phyloP scores from a whole-genome alignment of 2,888 invertebrate species.

The Watsonalla cultraria region DNA sequence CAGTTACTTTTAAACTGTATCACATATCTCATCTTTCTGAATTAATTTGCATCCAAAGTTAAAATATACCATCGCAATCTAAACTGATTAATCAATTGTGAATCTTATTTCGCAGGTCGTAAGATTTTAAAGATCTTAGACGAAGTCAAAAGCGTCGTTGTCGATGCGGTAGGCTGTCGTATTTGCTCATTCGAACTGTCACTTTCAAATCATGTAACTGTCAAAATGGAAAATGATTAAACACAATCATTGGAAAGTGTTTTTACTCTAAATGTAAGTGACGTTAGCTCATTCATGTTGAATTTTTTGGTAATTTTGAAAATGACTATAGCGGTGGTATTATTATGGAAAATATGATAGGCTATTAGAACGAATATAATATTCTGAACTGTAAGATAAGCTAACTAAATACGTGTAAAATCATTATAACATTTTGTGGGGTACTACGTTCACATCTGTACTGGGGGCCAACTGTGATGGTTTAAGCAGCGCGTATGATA shows the following conservation, averaged over 20 bases:
- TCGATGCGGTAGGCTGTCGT: conserved; percentile 20
- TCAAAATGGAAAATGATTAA: conserved; percentile 34
- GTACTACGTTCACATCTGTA: no score
- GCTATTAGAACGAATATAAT: no score
- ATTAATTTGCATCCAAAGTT: conserved; percentile 24
- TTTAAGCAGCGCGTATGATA: no score
- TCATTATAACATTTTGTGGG: no score
- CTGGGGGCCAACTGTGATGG: no score
- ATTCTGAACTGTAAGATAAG: no score
- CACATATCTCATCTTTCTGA: conserved; percentile 33
- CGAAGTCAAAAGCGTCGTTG: conserved; percentile 9
- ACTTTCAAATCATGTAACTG: conserved; percentile 37
- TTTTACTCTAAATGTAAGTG: conserved; percentile 13
- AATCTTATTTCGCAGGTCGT: conserved; percentile 8
- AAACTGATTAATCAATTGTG: conserved; percentile 3
- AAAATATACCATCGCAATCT: conserved; percentile 5
- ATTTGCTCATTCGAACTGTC: conserved; percentile 33
- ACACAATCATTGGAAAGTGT: conserved; percentile 35
- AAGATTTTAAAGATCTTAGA: conserved; percentile 7
- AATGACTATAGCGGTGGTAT: not conserved
- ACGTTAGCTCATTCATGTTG: conserved; percentile 1
- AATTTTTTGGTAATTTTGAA: not conserved
- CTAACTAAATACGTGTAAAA: no score
- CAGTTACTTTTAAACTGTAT: conserved; percentile 19
- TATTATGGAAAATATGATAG: not conserved